phyloP scores from a whole-genome alignment of 2,797 vertebrate genomes.

The Gambelia wislizenii region DNA sequence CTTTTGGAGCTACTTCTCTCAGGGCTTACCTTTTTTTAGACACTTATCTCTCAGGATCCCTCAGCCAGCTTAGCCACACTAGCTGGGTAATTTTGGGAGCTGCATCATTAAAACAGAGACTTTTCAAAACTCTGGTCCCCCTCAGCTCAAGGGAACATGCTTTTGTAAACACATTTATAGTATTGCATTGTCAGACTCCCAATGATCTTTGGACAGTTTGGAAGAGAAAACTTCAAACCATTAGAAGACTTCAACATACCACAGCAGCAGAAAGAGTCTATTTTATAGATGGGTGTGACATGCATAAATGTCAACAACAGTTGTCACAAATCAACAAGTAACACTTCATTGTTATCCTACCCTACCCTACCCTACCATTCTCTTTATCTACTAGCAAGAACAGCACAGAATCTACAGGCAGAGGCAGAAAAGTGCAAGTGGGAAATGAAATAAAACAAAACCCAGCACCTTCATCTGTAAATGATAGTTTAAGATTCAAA shows the following conservation, averaged over 20 bases:
- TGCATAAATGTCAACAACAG: not conserved
- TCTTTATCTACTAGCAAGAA: not conserved
- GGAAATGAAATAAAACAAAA: constrained; percentile 4
- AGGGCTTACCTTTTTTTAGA: too few relatives aligned
- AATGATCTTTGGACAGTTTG: constrained; percentile 6
- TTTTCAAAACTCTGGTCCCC: not conserved
- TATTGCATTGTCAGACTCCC: not conserved
- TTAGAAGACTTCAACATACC: not conserved
- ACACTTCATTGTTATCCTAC: not conserved
- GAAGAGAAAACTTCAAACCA: not conserved
- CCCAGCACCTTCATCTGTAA: constrained; percentile 15
- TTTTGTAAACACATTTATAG: not conserved
- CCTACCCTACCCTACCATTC: not conserved
- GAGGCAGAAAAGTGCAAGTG: not conserved
- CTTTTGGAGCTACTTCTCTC: not conserved
- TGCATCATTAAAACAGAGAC: not conserved
- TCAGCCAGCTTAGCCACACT: not conserved
- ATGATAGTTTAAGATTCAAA: constrained; percentile 43
- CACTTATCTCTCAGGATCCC: not conserved
- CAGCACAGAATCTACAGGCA: not conserved
- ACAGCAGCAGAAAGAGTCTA: constrained; percentile 1
- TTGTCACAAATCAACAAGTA: constrained; percentile 12
- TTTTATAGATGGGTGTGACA: not conserved
- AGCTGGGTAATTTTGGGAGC: not conserved
- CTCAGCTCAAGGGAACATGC: not conserved